A percentile compares a stretch with the other conserved stretches of the same genome.
phyloP scores from a whole-genome alignment of 2,113 vertebrate species.

The Hypomesus transpacificus region DNA sequence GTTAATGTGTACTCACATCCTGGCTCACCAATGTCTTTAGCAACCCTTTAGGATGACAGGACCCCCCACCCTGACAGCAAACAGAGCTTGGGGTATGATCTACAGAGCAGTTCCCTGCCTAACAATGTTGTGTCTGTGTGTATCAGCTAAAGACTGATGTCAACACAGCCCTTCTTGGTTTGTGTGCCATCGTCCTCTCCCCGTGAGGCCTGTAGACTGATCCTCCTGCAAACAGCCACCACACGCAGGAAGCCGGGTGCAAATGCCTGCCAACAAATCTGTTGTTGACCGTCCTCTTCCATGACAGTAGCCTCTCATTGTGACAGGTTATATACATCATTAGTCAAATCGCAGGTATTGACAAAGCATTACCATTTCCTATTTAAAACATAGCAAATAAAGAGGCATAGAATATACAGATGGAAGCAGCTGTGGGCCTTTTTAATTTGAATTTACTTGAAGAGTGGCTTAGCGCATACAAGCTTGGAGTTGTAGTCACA shows the following conservation, averaged over 20 bases:
- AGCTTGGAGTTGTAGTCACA: not conserved
- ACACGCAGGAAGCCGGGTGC: conserved; percentile 8
- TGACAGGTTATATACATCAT: conserved; percentile 42
- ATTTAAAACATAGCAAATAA: conserved; percentile 28
- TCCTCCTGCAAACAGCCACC: conserved; percentile 46
- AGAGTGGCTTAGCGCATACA: too few relatives aligned
- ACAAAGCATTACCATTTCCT: conserved; percentile 44
- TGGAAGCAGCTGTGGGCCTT: conserved; percentile 20
- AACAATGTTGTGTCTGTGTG: conserved; percentile 30
- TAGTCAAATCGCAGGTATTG: conserved; percentile 45
- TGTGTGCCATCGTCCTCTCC: conserved; percentile 30
- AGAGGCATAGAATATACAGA: conserved; percentile 29
- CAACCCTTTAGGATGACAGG: conserved; percentile 55
- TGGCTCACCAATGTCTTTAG: not conserved
- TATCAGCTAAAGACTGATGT: conserved; percentile 46
- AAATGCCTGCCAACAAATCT: conserved; percentile 6
- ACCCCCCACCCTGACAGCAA: conserved; percentile 55
- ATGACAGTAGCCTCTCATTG: not conserved
- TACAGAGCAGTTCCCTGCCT: conserved; percentile 23
- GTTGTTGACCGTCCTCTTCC: conserved; percentile 29
- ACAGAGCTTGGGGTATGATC: conserved; percentile 42
- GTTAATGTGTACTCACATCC: conserved; percentile 43
- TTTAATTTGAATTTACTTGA: too few relatives aligned
- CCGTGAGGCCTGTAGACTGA: conserved; percentile 39
- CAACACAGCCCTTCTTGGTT: conserved; percentile 23